Conservation (phyloP, 2,797 vertebrate genomes). For the Loriculus beryllinus region DNA sequence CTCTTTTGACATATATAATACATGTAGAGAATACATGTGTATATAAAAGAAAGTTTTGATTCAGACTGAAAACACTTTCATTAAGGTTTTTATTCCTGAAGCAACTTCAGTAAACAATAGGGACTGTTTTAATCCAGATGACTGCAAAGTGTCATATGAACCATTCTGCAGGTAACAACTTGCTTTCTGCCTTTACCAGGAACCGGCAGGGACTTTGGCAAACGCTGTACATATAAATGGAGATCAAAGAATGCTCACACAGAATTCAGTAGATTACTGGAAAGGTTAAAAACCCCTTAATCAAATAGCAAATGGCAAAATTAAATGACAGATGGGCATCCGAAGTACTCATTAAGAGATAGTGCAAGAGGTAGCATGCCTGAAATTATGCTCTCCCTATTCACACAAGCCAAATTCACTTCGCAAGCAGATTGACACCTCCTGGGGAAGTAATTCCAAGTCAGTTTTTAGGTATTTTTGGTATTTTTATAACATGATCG, state of each 20-base stretch:
- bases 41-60: neutral
- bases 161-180: neutral
- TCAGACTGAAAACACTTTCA: neutral
- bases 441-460: neutral
- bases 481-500: neutral
- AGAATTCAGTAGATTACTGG: conserved; percentile 26
- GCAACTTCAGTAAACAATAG: neutral
- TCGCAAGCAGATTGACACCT: neutral
- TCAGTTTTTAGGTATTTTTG: neutral
- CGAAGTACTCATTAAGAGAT: neutral
- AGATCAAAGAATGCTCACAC: conserved; percentile 18
- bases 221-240: neutral
- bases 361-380: neutral
- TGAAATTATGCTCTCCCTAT: neutral
- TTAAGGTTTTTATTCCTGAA: neutral
- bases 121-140: neutral
- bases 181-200: neutral
- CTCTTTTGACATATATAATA: neutral
- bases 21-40: neutral
- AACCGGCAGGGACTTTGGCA: neutral
- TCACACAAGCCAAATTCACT: neutral
- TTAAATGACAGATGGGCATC: conserved; percentile 15
- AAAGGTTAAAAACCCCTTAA: conserved; percentile 18
- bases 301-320: conserved; percentile 34
- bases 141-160: neutral